Percentiles rank a stretch among this genome's conserved stretches.
Evolutionary conservation across 2,113 vertebrate genomes (phyloP).

Genomic region (Colaptes auratus): DNA sequence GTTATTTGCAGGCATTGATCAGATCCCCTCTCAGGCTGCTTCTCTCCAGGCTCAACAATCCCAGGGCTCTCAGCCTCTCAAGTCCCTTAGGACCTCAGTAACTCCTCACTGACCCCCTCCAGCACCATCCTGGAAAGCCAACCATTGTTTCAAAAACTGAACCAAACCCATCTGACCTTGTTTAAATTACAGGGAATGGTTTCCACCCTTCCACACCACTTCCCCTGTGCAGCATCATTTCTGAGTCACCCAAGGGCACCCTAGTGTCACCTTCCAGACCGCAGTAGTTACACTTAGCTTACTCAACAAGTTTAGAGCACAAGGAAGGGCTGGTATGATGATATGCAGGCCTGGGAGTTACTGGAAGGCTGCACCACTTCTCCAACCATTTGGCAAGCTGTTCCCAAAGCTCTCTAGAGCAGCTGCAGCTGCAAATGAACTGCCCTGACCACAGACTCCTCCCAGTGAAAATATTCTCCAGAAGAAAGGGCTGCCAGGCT

Average conservation of each 20-base stretch:
- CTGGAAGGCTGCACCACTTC: background rate
- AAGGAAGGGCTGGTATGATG: background rate
- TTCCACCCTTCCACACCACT: background rate
- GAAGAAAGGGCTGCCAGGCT: background rate
- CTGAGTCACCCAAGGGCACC: background rate
- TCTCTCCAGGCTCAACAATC: background rate
- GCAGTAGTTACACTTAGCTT: background rate
- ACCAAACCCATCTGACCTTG: background rate
- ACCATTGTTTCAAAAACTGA: background rate
- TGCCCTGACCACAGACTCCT: background rate
- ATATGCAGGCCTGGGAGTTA: background rate
- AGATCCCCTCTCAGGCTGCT: background rate
- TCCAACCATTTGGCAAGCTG: background rate
- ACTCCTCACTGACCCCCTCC: background rate
- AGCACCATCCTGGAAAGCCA: background rate
- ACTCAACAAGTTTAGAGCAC: background rate
- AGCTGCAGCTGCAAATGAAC: background rate
- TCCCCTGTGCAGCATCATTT: background rate
- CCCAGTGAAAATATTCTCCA: background rate
- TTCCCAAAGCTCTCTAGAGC: background rate
- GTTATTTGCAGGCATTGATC: too few relatives aligned
- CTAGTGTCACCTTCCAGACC: background rate
- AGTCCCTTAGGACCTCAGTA: background rate
- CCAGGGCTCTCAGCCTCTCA: fast-evolving
- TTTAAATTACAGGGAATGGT: background rate